A percentile compares a stretch with the other conserved stretches of the same genome.
These are phyloP conservation scores for Nephrotoma guestfalica DNA, from an alignment of 2,888 invertebrate genomes.

Conservation along the genomic window DNA sequence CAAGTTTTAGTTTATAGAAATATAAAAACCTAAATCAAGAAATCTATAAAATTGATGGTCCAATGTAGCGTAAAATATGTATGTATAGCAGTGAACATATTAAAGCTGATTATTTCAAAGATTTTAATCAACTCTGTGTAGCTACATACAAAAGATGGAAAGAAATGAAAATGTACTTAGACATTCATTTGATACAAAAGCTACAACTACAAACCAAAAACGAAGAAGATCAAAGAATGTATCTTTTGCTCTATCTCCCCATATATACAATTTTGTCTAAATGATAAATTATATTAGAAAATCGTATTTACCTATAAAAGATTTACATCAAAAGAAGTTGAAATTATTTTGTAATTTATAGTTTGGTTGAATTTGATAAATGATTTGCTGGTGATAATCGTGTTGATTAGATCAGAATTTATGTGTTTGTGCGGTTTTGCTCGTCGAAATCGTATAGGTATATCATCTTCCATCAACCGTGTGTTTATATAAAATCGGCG, in stretches of 20 bases:
- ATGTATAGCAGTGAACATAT: neutral
- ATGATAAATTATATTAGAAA: neutral
- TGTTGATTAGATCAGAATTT: neutral
- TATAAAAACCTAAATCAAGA: neutral
- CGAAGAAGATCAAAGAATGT: neutral
- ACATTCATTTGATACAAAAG: neutral
- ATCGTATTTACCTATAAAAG: neutral
- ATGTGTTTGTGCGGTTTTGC: neutral
- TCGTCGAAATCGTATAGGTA: neutral
- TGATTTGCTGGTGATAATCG: neutral
- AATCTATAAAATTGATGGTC: neutral
- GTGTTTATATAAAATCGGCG: neutral
- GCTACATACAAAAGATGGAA: neutral
- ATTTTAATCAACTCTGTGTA: neutral
- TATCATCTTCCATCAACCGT: neutral
- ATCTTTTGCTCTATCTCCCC: neutral
- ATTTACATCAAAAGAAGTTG: neutral
- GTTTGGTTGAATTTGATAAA: neutral
- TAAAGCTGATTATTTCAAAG: neutral
- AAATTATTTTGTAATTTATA: neutral
- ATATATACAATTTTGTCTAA: neutral
- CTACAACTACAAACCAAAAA: neutral
- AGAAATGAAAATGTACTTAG: neutral
- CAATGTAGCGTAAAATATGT: neutral
- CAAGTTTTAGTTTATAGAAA: neutral